Base-by-base conservation (phyloP, 1,140 invertebrate species). In the Heliconius congener region DNA sequence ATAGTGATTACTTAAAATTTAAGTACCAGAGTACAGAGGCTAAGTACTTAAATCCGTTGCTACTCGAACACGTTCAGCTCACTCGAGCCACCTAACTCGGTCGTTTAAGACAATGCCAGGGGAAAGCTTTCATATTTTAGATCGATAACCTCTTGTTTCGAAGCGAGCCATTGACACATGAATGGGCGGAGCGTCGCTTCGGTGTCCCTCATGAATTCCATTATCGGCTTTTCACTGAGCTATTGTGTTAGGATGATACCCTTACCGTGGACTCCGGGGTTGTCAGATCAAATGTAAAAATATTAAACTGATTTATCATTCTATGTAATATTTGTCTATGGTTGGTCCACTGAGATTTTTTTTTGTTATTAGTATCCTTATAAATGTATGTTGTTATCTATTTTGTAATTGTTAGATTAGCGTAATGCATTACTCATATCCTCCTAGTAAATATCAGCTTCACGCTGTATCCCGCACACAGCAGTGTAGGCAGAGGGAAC, bases 101-200 rank as follows among this genome's bases (percentile, higher is more conserved):
- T 82, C 84, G 85, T 86, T 88, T 90, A 86, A 91, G 90, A 91
- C 89, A 92, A 92, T 89, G 83, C 73, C 78, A 82, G 79, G 73
- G 85, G 86, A 80, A 87, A 86, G 79, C 87, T 89, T 88, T 91
- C 86, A 89, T 88, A 85, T 83, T 89, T 84, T 83, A 86, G 90
- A 93, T 90, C 90, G 90, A 93, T 93, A 91, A 90, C 90, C 90
- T 82, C 88, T 88, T 80, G 84, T 88, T 87, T 77, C 80, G 81
- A 86, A 83, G 85, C 82, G 81, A 88, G 83, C 80, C 84, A 87
- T 86, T 91, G 90, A 90, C 89, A 91, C 84, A 83, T 78, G 82
- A 83, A 80, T 83, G 82, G 81, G 79, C 78, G 76, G 77, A 83
- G 76, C 78, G 78, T 78, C 78, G 79, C 74, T 75, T 78, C 77